Evolutionary conservation across 1,140 invertebrate species (phyloP), one percentile per base, ranked within the genome.

Genomic region (Latrodectus geometricus): DNA sequence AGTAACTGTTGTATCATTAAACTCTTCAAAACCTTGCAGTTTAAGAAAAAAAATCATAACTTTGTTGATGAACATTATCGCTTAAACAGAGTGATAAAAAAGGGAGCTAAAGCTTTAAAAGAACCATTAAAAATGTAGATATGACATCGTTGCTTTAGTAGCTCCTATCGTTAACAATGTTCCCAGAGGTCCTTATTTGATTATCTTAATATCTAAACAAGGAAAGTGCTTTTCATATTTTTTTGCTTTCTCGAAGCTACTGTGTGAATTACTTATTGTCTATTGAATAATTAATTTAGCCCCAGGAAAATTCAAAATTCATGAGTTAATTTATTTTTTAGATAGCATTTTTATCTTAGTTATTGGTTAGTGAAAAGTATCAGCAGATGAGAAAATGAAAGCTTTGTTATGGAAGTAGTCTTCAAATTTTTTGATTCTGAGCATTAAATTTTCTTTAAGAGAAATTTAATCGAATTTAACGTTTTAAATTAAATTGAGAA

Each of bases 261-360:
- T 14, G 54, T 17, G 54, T 61, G 54, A 61, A 11, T 14, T 17
- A 14, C 54, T 61, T 61, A 61, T 61, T 61, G 17, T 61, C 54
- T 61, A 61, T 61, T 61, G 54, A 61, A 61, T 61, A 61, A 61
- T 61, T 61, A 61, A 61, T 61, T 61, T 61, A 61, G 54, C 54
- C 54, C 17, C 54, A 11, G 54, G 54, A 61, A 61, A 61, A 61
- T 61, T 61, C 54, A 61, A 61, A 61, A 61, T 61, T 11, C 54
- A 61, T 61, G 54, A 61, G 54, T 61, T 61, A 61, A 61, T 61
- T 61, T 17, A 11, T 61, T 61, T 61, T 61, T 61, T 61, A 35
- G 35, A 35, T 35, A 35, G 35, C 35, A 35, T 35, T 35, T 35
- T 35, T 35, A 35, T 35, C 35, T 35, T 35, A 35, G 35, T 3